phyloP scores from a whole-genome alignment of 2,113 vertebrate species.

The Falco punctatus region DNA sequence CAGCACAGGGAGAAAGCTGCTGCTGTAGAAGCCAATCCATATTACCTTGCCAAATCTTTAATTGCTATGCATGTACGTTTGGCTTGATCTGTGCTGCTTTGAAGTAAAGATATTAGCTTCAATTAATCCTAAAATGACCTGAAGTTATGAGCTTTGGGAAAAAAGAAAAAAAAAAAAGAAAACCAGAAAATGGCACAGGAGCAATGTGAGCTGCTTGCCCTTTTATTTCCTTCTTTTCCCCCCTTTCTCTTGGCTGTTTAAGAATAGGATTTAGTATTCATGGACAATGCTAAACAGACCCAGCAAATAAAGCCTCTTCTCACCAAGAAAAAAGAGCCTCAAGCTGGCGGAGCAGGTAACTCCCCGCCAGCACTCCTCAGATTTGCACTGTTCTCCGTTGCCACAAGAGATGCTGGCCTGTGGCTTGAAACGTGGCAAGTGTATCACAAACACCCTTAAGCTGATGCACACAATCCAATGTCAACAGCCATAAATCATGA shows the following conservation, averaged over 20 bases:
- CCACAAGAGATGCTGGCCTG: not conserved
- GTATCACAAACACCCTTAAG: not conserved
- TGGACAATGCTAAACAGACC: not conserved
- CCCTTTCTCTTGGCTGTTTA: not conserved
- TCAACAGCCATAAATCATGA: not conserved
- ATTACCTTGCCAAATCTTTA: slow-evolving; percentile 52
- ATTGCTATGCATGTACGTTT: slow-evolving; percentile 33
- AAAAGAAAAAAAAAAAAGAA: not conserved
- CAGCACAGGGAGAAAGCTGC: not conserved
- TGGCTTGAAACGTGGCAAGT: accelerated
- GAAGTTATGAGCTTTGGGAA: not conserved
- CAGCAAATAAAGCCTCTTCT: not conserved
- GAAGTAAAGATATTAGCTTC: slow-evolving; percentile 47
- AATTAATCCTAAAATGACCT: slow-evolving; percentile 58
- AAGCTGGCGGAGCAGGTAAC: accelerated
- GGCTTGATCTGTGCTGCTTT: slow-evolving; percentile 46
- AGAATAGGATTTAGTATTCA: not conserved
- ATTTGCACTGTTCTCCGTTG: not conserved
- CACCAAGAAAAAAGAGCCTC: not conserved
- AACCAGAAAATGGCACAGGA: not conserved
- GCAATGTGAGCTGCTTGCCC: not conserved
- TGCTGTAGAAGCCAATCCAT: not conserved
- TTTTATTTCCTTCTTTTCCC: not conserved
- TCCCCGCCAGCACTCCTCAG: not conserved
- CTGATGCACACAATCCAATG: not conserved